These are phyloP conservation scores for Atractosteus spatula DNA, from an alignment of 2,113 vertebrate genomes.

Conservation along the genomic window DNA sequence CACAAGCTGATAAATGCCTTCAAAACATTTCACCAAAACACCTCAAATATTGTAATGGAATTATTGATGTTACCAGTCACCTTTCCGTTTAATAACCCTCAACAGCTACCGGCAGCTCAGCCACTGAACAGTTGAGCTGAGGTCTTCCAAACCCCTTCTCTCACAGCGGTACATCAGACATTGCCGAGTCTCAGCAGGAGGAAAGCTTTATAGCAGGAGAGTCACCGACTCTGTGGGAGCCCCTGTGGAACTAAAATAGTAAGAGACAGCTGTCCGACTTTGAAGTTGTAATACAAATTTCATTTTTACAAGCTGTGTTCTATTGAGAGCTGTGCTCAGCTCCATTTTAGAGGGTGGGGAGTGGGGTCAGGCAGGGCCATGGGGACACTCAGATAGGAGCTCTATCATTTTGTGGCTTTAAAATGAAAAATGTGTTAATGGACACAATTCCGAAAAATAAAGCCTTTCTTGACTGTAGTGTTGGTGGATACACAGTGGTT, in stretches of 20 bases:
- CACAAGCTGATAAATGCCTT: too few species aligned
- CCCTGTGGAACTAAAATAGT: neutral
- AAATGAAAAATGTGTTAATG: too few species aligned
- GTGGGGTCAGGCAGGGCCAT: too few species aligned
- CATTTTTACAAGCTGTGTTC: neutral
- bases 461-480: too few species aligned
- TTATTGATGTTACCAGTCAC: neutral
- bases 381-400: too few species aligned
- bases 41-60: too few species aligned
- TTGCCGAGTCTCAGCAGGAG: constrained; percentile 18
- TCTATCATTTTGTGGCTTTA: too few species aligned
- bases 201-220: constrained; percentile 3
- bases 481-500: too few species aligned
- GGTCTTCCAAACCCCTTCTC: neutral
- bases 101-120: neutral
- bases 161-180: neutral
- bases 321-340: too few species aligned
- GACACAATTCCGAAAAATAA: too few species aligned
- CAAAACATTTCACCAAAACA: too few species aligned
- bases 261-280: constrained; percentile 2
- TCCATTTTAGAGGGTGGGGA: too few species aligned
- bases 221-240: neutral
- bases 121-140: neutral
- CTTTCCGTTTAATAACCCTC: neutral
- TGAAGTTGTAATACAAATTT: constrained; percentile 14